A percentile compares a stretch with the other conserved stretches of the same genome.
Conservation (phyloP, 2,888 invertebrate species). For the Cephus runcator region DNA sequence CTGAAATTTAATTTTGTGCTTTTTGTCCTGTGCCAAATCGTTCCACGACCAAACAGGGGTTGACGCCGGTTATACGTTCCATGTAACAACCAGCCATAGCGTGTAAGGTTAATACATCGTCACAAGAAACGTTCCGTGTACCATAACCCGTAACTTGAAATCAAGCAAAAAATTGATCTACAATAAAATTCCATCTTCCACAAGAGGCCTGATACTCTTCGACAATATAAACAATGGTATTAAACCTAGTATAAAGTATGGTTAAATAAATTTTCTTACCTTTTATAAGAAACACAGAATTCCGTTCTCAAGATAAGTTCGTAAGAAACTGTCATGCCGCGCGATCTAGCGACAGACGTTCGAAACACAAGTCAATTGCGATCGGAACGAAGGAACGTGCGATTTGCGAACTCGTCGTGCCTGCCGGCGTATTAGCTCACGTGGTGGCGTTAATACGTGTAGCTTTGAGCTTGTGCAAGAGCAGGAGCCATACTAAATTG, state of each 20-base stretch:
- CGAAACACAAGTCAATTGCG: background rate
- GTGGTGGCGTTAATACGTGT: slow-evolving; percentile 27
- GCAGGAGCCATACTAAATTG: background rate
- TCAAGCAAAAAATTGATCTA: background rate
- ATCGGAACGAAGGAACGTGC: background rate
- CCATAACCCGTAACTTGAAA: background rate
- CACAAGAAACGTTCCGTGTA: background rate
- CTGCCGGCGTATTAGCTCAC: slow-evolving; percentile 22
- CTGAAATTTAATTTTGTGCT: slow-evolving; percentile 65
- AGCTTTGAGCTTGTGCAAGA: background rate
- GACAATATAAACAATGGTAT: background rate
- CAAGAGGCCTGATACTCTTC: background rate
- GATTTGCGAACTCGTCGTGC: background rate
- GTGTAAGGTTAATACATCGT: background rate
- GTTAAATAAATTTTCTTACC: background rate
- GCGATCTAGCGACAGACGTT: background rate
- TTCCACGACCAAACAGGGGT: slow-evolving; percentile 30
- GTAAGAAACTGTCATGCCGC: background rate
- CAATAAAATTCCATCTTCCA: background rate
- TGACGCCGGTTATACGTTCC: slow-evolving; percentile 15
- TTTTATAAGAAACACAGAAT: background rate
- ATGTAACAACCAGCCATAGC: background rate
- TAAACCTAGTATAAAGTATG: background rate
- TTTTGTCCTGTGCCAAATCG: slow-evolving; percentile 62
- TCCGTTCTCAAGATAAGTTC: background rate